These are phyloP conservation scores for Acanthis flammea DNA, from an alignment of 2,797 vertebrate species.

Conservation along the genomic window DNA sequence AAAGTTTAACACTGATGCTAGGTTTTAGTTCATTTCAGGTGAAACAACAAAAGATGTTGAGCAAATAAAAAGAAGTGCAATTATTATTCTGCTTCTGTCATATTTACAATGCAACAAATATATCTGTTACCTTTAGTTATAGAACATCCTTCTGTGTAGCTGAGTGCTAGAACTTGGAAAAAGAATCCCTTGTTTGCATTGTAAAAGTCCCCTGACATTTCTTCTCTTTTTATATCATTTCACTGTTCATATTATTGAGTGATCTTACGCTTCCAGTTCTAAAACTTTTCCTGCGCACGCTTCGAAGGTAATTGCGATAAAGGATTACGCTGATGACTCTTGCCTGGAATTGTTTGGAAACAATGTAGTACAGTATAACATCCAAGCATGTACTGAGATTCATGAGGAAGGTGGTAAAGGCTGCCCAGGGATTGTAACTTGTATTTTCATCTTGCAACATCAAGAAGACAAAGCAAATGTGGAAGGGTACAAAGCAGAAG, in stretches of 20 bases:
- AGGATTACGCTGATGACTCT: slow-evolving; percentile 94
- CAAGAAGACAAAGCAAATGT: slow-evolving; percentile 84
- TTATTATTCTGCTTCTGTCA: not conserved
- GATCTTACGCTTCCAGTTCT: slow-evolving; percentile 87
- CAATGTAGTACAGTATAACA: slow-evolving; percentile 94
- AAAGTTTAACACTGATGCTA: not conserved
- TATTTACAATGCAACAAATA: not conserved
- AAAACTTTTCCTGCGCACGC: slow-evolving; percentile 90
- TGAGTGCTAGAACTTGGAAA: not conserved
- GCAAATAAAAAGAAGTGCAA: not conserved
- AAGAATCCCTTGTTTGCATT: not conserved
- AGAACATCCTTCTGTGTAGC: not conserved
- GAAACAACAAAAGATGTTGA: not conserved
- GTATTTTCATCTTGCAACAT: slow-evolving; percentile 71
- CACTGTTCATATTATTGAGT: slow-evolving; percentile 89
- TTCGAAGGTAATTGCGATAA: slow-evolving; percentile 94
- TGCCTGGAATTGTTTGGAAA: slow-evolving; percentile 98
- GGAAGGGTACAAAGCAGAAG: slow-evolving; percentile 93
- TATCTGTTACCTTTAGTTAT: not conserved
- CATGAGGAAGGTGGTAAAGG: slow-evolving; percentile 94
- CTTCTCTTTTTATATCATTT: slow-evolving; percentile 81
- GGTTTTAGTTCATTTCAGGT: not conserved
- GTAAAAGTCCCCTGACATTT: not conserved
- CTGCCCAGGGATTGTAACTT: slow-evolving; percentile 83
- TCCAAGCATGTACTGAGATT: slow-evolving; percentile 93